Base-by-base conservation (phyloP, 2,797 vertebrate species). In the Anguilla megastoma region DNA sequence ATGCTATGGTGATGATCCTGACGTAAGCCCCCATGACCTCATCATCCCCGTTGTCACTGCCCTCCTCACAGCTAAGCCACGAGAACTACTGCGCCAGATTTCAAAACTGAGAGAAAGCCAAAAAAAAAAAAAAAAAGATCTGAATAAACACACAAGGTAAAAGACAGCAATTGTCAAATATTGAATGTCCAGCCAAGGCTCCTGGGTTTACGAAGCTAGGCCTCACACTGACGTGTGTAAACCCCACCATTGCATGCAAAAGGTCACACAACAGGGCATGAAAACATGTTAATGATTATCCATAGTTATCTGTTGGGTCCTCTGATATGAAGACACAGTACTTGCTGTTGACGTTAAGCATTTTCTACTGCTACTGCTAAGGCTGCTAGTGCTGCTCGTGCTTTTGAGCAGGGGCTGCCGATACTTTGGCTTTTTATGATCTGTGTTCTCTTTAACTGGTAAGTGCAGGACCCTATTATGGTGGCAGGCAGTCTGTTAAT, bases 271-370 rank as follows among this genome's bases (percentile, higher is more conserved):
- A 85, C 24, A 56, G 83, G n/a, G 83, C 83, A 54, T 9, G 0
- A 85, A 58, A 58, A 85, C 50, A n/a, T 54, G 83, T 85, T 85
- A 85, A 85, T 85, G 52, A 85, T 85, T 85, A 24, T 56, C 50
- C 6, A 12, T 54, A 10, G 14, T n/a, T 83, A 48, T 83, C 21
- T 48, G 9, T 16, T 76, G 71, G 71, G 30, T 33, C 9, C 12
- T 16, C 33, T 41, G 69, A 74, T 18, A 41, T 76, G 9, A n/a
- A 66, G 27, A 74, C 12, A 66, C 63, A 71, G 66, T 76, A 12
- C 33, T 76, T 18, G 33, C 83, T 27, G 36, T 33, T 30, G 14
- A 56, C 16, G 52, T 85, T 52, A 54, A 71, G n/a, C n/a, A 27
- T 66, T 16, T 63, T 4, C 63, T 66, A 4, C 63, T 33, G 12